Percentiles rank a stretch among this genome's conserved stretches.
Evolutionary conservation across 2,113 vertebrate species (phyloP).

Genomic region (Chlamydotis undulata): DNA sequence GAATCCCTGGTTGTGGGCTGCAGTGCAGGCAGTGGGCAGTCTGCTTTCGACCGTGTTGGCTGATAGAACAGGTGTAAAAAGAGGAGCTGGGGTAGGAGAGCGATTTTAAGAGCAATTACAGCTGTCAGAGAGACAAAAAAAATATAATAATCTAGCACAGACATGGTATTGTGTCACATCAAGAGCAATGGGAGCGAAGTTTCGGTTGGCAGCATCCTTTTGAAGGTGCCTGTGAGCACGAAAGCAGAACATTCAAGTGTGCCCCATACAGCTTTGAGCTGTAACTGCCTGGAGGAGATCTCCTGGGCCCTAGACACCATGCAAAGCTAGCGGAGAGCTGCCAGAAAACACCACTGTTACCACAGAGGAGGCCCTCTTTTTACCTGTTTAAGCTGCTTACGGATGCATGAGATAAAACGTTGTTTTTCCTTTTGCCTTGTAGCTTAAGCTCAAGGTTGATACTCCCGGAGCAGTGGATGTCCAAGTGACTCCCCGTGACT

Average conservation of each 20-base stretch:
- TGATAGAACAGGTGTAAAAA: background rate
- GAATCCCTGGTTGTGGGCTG: background rate
- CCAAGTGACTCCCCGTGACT: background rate
- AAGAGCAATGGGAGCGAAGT: background rate
- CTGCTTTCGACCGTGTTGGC: rapidly evolving
- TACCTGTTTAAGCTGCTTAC: background rate
- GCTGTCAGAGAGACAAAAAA: background rate
- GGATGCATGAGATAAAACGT: background rate
- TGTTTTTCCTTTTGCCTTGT: background rate
- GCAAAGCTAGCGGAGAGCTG: background rate
- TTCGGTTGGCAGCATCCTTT: background rate
- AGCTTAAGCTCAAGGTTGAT: background rate
- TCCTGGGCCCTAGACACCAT: background rate
- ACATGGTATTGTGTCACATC: background rate
- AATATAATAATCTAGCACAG: background rate
- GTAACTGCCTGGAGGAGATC: background rate
- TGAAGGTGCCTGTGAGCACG: background rate
- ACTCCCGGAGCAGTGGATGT: background rate
- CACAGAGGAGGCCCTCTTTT: background rate
- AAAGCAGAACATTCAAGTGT: background rate
- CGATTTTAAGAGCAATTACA: background rate
- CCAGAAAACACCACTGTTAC: background rate
- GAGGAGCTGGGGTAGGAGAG: background rate
- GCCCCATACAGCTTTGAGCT: background rate
- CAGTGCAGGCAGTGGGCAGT: rapidly evolving